These are phyloP conservation scores for Dendrocincla tyrannina DNA, from an alignment of 2,797 vertebrate species.

Conservation along the genomic window DNA sequence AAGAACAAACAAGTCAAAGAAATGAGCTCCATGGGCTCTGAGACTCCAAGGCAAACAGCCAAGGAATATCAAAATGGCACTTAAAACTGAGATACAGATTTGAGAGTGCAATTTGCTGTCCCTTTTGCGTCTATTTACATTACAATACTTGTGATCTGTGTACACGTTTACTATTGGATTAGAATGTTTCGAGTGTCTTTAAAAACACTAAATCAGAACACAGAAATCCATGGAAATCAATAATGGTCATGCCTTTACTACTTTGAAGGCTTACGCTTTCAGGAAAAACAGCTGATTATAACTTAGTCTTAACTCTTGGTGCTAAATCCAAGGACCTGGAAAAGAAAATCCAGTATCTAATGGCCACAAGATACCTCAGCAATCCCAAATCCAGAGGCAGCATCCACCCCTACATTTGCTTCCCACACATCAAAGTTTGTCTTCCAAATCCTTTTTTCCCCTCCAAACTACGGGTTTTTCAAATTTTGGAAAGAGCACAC, in stretches of 20 bases:
- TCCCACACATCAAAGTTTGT: background rate
- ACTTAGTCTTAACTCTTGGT: background rate
- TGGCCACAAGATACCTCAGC: background rate
- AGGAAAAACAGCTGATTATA: background rate
- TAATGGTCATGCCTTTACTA: background rate
- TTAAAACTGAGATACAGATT: background rate
- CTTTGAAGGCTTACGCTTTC: background rate
- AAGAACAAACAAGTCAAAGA: constrained; percentile 3
- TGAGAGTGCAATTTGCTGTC: background rate
- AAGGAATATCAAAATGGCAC: background rate
- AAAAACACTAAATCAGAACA: background rate
- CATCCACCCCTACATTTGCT: background rate
- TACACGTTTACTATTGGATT: background rate
- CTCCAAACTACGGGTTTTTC: background rate
- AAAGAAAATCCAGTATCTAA: background rate
- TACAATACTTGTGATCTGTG: background rate
- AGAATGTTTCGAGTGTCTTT: background rate
- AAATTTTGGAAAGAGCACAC: background rate
- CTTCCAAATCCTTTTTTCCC: background rate
- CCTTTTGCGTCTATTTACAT: background rate
- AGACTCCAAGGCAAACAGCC: background rate
- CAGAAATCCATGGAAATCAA: background rate
- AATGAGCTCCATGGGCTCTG: background rate
- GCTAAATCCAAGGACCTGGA: background rate
- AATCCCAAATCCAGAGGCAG: background rate